Evolutionary conservation across 2,888 invertebrate species (phyloP).

Genomic region (Ferrisia virgata): DNA sequence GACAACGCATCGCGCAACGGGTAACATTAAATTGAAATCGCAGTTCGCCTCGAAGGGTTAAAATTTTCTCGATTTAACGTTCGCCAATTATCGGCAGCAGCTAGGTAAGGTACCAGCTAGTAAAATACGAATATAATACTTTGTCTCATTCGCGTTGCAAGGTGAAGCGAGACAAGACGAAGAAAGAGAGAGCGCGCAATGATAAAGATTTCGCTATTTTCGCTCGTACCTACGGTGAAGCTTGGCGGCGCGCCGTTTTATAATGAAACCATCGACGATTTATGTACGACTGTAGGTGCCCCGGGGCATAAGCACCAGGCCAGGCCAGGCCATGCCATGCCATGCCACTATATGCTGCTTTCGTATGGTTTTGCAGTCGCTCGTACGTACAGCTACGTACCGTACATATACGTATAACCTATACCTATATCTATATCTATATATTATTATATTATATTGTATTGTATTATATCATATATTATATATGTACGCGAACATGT

Average conservation of each 20-base stretch:
- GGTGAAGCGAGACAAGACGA: not conserved
- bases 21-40: not conserved
- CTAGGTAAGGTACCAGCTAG: not conserved
- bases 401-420: no score
- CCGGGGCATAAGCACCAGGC: not conserved
- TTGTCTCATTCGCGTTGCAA: not conserved
- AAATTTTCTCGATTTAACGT: not conserved
- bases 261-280: not conserved
- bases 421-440: no score
- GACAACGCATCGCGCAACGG: not conserved
- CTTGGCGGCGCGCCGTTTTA: not conserved
- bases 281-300: not conserved
- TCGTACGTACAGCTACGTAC: no score
- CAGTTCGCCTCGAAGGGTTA: not conserved
- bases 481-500: no score
- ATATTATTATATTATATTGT: no score
- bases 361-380: no score
- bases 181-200: not conserved
- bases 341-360: no score
- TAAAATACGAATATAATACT: not conserved
- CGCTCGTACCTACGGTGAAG: no score
- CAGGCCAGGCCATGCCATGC: no score
- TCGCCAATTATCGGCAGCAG: not conserved
- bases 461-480: no score
- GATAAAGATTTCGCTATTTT: not conserved